Percentiles rank a stretch among this genome's conserved stretches.
These are phyloP conservation scores for Lithodes maja DNA, from an alignment of 2,888 invertebrate genomes.

Conservation along the genomic window DNA sequence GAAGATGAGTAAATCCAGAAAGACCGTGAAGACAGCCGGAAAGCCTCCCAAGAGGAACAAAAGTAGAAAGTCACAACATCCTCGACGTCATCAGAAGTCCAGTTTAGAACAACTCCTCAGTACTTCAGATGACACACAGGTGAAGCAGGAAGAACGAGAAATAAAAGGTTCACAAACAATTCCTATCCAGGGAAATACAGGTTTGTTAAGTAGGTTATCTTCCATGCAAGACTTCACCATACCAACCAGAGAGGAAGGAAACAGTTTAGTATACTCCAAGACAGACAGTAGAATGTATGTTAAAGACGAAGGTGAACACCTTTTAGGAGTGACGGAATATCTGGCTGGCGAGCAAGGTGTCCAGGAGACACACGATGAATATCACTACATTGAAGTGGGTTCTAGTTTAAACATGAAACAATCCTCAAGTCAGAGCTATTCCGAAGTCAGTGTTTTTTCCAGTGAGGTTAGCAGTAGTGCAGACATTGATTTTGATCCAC, in stretches of 20 bases:
- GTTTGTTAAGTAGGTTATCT: not conserved
- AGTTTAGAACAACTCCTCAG: not conserved
- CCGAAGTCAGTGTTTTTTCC: too few relatives aligned
- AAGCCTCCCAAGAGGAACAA: constrained; percentile 24
- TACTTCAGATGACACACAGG: not conserved
- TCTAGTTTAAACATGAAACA: too few relatives aligned
- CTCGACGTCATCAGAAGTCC: not conserved
- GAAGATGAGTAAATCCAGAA: constrained; percentile 35
- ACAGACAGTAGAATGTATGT: not conserved
- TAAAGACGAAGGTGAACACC: not conserved
- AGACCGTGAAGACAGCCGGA: constrained; percentile 5
- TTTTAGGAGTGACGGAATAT: too few relatives aligned
- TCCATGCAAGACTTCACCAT: not conserved
- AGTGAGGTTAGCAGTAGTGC: too few relatives aligned
- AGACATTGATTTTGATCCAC: too few relatives aligned
- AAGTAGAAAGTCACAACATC: not conserved
- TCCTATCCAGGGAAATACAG: not conserved
- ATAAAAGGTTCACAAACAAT: too few relatives aligned
- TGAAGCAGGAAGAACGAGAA: not conserved
- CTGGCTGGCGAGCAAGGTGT: not conserved
- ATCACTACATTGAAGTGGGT: too few relatives aligned
- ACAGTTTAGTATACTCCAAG: not conserved
- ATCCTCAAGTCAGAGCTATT: too few relatives aligned
- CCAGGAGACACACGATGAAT: not conserved
- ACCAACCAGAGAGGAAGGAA: not conserved